Percentiles rank a stretch among this genome's conserved stretches.
Evolutionary conservation across 2,797 vertebrate species (phyloP).

Genomic region (Anas acuta): DNA sequence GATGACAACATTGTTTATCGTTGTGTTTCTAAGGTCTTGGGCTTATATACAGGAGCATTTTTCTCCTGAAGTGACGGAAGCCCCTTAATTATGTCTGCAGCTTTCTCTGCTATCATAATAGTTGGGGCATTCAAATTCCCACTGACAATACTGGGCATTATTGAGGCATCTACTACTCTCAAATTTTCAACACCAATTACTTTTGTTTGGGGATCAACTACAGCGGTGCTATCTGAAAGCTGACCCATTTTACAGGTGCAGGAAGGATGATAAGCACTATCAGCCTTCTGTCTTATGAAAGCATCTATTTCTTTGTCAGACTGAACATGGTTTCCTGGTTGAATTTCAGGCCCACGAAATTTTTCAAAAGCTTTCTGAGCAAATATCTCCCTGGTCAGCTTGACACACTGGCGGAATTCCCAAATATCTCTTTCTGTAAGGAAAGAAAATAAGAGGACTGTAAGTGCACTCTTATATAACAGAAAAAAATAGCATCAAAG

Average conservation of each 20-base stretch:
- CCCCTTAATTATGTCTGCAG: constrained; percentile 90
- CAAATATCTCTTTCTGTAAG: constrained; percentile 85
- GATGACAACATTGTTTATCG: constrained; percentile 66
- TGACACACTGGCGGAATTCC: constrained; percentile 91
- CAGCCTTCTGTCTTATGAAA: constrained; percentile 89
- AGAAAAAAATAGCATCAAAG: background rate
- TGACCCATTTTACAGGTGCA: constrained; percentile 97
- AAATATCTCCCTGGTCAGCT: constrained; percentile 92
- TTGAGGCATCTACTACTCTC: constrained; percentile 93
- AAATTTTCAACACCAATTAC: constrained; percentile 90
- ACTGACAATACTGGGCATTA: constrained; percentile 97
- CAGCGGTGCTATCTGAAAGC: constrained; percentile 83
- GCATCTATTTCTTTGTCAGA: constrained; percentile 92
- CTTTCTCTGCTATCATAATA: constrained; percentile 97
- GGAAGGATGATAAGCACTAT: constrained; percentile 96
- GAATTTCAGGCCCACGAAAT: constrained; percentile 89
- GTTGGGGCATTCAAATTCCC: constrained; percentile 97
- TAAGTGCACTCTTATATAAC: background rate
- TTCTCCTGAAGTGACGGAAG: constrained; percentile 80
- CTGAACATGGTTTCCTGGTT: constrained; percentile 84
- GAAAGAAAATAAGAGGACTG: constrained; percentile 21
- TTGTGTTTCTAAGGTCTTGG: constrained; percentile 83
- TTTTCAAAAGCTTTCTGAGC: constrained; percentile 90
- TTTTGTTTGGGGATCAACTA: constrained; percentile 87
- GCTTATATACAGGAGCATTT: constrained; percentile 86